phyloP scores from a whole-genome alignment of 2,113 vertebrate genomes.

The Oriolus oriolus region DNA sequence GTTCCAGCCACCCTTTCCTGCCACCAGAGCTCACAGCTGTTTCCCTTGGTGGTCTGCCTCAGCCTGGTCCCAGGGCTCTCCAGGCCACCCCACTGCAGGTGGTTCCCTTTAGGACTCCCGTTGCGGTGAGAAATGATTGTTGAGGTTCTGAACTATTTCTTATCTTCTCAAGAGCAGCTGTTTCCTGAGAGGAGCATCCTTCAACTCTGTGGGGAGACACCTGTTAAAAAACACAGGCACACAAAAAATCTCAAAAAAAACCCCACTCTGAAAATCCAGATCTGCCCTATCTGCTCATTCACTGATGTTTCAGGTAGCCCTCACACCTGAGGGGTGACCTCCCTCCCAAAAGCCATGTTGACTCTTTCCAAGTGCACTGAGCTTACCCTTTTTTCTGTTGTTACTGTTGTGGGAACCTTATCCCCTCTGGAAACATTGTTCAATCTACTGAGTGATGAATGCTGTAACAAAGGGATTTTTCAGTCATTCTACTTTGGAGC shows the following conservation, averaged over 20 bases:
- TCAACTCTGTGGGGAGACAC: not conserved
- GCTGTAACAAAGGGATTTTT: not conserved
- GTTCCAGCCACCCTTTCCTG: not conserved
- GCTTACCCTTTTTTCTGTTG: not conserved
- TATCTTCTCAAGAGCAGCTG: not conserved
- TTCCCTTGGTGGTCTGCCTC: not conserved
- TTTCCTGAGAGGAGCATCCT: not conserved
- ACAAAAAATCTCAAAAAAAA: not conserved
- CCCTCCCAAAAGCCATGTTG: not conserved
- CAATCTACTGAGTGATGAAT: not conserved
- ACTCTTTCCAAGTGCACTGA: not conserved
- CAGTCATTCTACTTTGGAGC: not conserved
- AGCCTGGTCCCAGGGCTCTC: not conserved
- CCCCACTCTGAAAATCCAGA: not conserved
- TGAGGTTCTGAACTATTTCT: not conserved
- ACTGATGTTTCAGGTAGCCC: not conserved
- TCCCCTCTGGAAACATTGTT: not conserved
- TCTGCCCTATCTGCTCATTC: not conserved
- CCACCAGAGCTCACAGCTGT: not conserved
- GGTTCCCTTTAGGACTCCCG: not conserved
- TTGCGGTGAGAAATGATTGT: not conserved
- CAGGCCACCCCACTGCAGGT: not conserved
- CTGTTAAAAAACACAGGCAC: not conserved
- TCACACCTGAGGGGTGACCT: not conserved
- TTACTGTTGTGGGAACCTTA: not conserved